A percentile compares a stretch with the other conserved stretches of the same genome.
Evolutionary conservation across 1,140 invertebrate species (phyloP).

Genomic region (Meteorus sp.): DNA sequence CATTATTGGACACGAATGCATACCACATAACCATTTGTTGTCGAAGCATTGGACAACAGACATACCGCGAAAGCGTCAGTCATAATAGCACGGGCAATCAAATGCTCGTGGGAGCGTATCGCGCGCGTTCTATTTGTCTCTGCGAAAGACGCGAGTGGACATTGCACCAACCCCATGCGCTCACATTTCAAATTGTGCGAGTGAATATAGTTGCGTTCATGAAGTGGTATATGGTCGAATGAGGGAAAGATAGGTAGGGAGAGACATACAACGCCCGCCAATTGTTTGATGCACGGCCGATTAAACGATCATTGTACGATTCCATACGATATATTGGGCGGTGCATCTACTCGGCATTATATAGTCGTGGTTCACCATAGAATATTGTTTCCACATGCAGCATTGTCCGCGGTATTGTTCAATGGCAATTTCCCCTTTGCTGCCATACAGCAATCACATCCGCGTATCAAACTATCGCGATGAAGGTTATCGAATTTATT

Average conservation of each 20-base stretch:
- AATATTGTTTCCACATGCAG: constrained; percentile 41
- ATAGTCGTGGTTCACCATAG: constrained; percentile 23
- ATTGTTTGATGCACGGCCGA: constrained; percentile 57
- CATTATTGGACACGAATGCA: background rate
- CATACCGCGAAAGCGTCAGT: constrained; percentile 53
- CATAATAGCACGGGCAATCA: constrained; percentile 57
- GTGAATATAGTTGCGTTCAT: constrained; percentile 1
- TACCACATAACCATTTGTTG: background rate
- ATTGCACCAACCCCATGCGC: no score
- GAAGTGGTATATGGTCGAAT: constrained; percentile 6
- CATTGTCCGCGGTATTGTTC: no score
- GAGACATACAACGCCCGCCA: constrained; percentile 37
- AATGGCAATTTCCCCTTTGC: constrained; percentile 12
- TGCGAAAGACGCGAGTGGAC: constrained; percentile 52
- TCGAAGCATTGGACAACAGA: constrained; percentile 30
- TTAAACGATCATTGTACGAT: constrained; percentile 55
- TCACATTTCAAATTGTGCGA: constrained; percentile 16
- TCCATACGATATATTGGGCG: constrained; percentile 32
- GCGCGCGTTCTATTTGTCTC: constrained; percentile 51
- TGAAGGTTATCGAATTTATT: no score
- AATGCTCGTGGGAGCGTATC: constrained; percentile 51
- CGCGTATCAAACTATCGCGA: no score
- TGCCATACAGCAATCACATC: constrained; percentile 10
- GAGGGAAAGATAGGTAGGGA: constrained; percentile 23
- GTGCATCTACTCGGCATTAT: no score